Base-by-base conservation (phyloP, 1,140 invertebrate species). In the Tetragonula clypearis region DNA sequence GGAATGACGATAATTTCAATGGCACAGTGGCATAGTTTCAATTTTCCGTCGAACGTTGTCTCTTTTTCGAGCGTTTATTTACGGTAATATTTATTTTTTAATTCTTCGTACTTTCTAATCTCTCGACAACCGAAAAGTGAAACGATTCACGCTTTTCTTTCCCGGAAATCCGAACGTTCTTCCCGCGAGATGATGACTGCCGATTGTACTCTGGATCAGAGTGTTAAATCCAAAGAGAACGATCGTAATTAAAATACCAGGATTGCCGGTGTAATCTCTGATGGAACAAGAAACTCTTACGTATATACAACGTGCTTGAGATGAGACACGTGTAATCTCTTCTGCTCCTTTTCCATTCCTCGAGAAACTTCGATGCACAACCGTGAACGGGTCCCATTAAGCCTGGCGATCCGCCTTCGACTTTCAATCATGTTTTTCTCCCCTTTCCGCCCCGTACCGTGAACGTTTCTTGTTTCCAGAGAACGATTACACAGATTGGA, bases 401-500 rank as follows among this genome's bases (percentile, higher is more conserved):
- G 80, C 17, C 76, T 35, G 35, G 21, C 74, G 74, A 78, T 65
- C 78, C 73, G 68, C 53, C 71, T 82, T 81, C 87, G 77, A 81
- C 84, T 88, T 89, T 88, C 88, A 89, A 89, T 89, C 88, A 87
- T 55, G 81, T 81, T 81, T 77, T 66, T 21, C 11, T 21, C 75
- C 30, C 56, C 73, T 78, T 53, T 21, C 19, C 14, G 26, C 19
- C 62, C 23, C 55, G 8, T 30, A 26, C 62, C 66, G 41, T 89
- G 82, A 91, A 86, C 90, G 83, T 74, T 91, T 74, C 92, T 92
- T 90, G 83, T 90, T 92, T 89, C 85, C 89, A 88, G 84, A 83
- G 90, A 91, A 87, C 87, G 92, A 92, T 92, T 92, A 92, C 92
- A 89, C 77, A 92, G 89, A 92, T 92, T 92, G 91, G 92, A 92